These are phyloP conservation scores for Leucophenga maculata DNA, from an alignment of 2,888 invertebrate species.

Conservation along the genomic window DNA sequence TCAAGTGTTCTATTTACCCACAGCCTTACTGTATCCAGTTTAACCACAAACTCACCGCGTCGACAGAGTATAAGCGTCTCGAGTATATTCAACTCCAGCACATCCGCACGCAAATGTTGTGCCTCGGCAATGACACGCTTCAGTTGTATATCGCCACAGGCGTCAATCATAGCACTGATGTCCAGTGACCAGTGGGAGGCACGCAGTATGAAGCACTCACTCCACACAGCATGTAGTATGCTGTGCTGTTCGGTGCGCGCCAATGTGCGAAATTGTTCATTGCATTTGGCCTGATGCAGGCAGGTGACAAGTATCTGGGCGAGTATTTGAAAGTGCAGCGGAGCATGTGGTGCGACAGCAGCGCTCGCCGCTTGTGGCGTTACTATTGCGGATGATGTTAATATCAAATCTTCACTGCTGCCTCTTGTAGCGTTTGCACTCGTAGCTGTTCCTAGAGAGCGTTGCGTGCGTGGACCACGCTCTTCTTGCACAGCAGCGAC, in stretches of 20 bases:
- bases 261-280: conserved; percentile 74
- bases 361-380: neutral
- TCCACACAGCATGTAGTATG: conserved; percentile 76
- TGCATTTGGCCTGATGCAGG: conserved; percentile 75
- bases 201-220: conserved; percentile 75
- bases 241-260: conserved; percentile 74
- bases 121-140: conserved; percentile 70
- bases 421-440: neutral
- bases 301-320: conserved; percentile 76
- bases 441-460: neutral
- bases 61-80: conserved; percentile 74
- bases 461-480: conserved; percentile 79
- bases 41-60: conserved; percentile 68
- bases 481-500: conserved; percentile 87
- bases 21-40: neutral
- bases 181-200: conserved; percentile 76
- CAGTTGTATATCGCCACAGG: conserved; percentile 66
- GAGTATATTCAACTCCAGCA: conserved; percentile 73
- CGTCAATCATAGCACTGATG: conserved; percentile 68
- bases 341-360: neutral
- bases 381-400: neutral
- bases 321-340: conserved; percentile 74
- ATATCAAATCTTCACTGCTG: neutral
- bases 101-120: conserved; percentile 71
- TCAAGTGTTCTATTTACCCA: too few relatives aligned